phyloP scores from a whole-genome alignment of 35 echinoderm and acorn worm genomes.

The Ophiothrix spiculata region DNA sequence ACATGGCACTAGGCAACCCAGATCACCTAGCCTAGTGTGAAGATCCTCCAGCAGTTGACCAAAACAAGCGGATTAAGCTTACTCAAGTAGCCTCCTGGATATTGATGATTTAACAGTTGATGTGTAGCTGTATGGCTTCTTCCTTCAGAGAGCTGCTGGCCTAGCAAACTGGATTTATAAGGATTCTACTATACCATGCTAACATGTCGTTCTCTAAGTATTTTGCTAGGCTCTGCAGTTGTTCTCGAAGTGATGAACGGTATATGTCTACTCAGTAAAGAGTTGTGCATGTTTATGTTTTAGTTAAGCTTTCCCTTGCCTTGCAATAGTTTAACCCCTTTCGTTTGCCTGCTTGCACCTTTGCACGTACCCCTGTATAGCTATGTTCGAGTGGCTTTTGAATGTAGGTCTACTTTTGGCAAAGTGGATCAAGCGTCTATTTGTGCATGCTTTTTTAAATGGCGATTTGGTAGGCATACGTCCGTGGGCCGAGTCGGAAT shows the following conservation, averaged over 20 bases:
- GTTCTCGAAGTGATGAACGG: not conserved
- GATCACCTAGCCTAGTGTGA: not conserved
- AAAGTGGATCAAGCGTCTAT: not conserved
- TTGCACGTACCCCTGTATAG: not conserved
- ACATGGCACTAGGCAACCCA: not conserved
- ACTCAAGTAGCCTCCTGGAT: not conserved
- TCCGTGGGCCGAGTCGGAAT: not conserved
- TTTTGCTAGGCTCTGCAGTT: not conserved
- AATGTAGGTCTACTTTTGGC: not conserved
- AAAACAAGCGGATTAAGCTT: not conserved
- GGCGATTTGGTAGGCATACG: constrained; percentile 10
- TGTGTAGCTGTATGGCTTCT: not conserved
- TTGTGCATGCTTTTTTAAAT: not conserved
- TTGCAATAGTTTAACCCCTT: not conserved
- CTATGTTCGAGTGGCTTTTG: not conserved
- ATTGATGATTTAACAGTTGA: not conserved
- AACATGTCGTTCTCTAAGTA: not conserved
- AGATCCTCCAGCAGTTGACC: not conserved
- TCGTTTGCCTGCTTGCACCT: not conserved
- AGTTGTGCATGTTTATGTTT: not conserved
- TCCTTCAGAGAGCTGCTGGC: not conserved
- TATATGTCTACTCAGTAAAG: not conserved
- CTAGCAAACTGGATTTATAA: not conserved
- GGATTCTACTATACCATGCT: not conserved
- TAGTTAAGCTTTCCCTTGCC: not conserved